Evolutionary conservation across 1,140 invertebrate species (phyloP), one percentile per base, ranked within the genome.

Genomic region (Yoshiicerus persimilis): DNA sequence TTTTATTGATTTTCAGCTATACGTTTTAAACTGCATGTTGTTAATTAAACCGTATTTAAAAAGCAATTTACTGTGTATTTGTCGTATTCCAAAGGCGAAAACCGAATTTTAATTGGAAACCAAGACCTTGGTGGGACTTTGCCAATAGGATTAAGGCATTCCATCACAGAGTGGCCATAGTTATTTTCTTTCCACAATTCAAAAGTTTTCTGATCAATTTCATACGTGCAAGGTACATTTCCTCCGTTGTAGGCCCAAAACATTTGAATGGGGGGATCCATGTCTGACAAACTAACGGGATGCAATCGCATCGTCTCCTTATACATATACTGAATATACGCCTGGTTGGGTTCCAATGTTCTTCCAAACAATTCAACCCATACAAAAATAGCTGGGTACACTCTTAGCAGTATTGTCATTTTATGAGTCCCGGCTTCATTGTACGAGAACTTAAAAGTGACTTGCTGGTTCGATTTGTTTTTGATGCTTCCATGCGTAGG

Each of bases 221-320:
- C 27, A 32, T 84, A 88, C 8, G 38, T 11, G n/a, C 27, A 56
- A 1, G 87, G 23, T 16, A 77, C 87, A 32, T 36, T 62, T 36
- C 87, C 84, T 2, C 83, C 87, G 16, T 85, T 86, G 39, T 88
- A 88, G 1, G 70, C 25, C 87, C 87, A 87, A 70, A 84, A 77
- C 83, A 36, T 47, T 27, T 89, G 89, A 41, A 89, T 56, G 2
- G 89, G 89, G 6, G 89, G 89, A 38, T 88, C 87, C 34, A 88
- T 41, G 23, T 89, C 86, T 11, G 34, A 38, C 13, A 89, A 66
- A 16, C 27, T 77, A 0, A 89, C 56, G 4, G 89, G 89, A 56
- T 89, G 87, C 13, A 89, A 47, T 25, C 47, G 47, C 89, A 89
- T 88, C 0, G 27, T 16, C 0, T 66, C 39, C 38, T 87, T 36